Evolutionary conservation across 2,888 invertebrate genomes (phyloP), one percentile per base, ranked within the genome.

Genomic region (Oligia strigilis): DNA sequence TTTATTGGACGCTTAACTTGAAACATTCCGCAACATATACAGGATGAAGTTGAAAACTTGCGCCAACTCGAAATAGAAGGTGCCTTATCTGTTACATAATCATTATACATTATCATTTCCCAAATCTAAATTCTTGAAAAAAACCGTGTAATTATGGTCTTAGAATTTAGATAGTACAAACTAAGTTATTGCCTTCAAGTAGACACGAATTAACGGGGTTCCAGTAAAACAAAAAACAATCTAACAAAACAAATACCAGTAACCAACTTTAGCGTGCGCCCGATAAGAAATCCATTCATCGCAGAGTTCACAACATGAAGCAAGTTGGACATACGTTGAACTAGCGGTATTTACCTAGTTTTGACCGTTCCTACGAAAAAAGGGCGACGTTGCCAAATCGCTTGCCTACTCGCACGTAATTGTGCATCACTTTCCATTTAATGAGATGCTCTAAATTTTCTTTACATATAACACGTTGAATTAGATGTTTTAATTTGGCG

Each of bases 1-100:
- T 95, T 94, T 94, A 95, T 95, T 93, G 94, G 89, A 86, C 92
- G 92, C 90, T 92, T 92, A 93, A 92, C 90, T 92, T 88, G 86
- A 89, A 87, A 88, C 89, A 91, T 91, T 89, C 89, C 87, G 81
- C 82, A 85, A 87, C 88, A 60, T 87, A 89, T 80, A 58, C 23
- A 58, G 58, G 58, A 23, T 58, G 58, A 58, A 58, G 23, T 58
- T 58, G 58, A 58, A 58, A 58, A 58, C 58, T 58, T 58, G 23
- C 9, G 11, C 23, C 58, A 58, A 8, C 55, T 19, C 49, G 49
- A 49, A 49, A 49, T 49, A 49, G 4, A 0, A 4, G 49, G 4
- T 55, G 55, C 55, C 17, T 0, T 55, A 55, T 19, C 55, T 52
- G 52, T 52, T 52, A 19, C 19, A 52, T 19, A 52, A 19, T 52